Evolutionary conservation across 2,888 invertebrate species (phyloP), one percentile per base, ranked within the genome.

Genomic region (Blastobasis lacticolella): DNA sequence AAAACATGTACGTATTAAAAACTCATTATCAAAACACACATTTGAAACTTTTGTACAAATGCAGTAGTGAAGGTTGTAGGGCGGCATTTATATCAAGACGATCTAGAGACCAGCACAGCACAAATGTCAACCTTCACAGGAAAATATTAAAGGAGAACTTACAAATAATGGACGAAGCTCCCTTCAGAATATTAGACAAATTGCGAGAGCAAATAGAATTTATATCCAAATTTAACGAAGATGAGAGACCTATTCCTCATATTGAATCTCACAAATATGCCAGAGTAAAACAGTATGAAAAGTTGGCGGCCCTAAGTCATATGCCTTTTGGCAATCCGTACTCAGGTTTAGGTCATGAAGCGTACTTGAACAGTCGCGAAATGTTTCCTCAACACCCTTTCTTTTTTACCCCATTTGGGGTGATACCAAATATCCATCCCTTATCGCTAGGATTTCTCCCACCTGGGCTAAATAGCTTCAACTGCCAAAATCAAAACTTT

Each of bases 21-120:
- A 95, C 95, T 1, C 98, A 98, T 77, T 98, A 97, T 78, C 97
- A 97, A 88, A 97, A 96, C 78, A 95, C 96, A 7, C 98, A 98
- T 81, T 91, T 98, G 50, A 98, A 98, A 82, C 85, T 97, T 55
- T 96, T 97, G 94, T 97, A 97, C 82, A 95, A 95, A 73, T 98
- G 98, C 84, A 95, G 94, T 68, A 94, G 97, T 37, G 97, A 97
- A 60, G 97, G 97, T 1, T 98, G 98, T 77, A 95, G 95, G 81
- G 97, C 97, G 0, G 95, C 97, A 0, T 98, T 98, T 76, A 95
- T 97, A 5, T 97, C 97, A 0, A 97, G 97, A 74, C 90, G 97
- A 53, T 96, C 95, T 68, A 92, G 97, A 64, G 98, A 98, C 70
- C 91, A 97, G 2, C 98, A 98, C 79, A 96, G 96, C 71, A 93